Evolutionary conservation across 2,888 invertebrate genomes (phyloP), one percentile per base, ranked within the genome.

Genomic region (Cerceris ruficornis): DNA sequence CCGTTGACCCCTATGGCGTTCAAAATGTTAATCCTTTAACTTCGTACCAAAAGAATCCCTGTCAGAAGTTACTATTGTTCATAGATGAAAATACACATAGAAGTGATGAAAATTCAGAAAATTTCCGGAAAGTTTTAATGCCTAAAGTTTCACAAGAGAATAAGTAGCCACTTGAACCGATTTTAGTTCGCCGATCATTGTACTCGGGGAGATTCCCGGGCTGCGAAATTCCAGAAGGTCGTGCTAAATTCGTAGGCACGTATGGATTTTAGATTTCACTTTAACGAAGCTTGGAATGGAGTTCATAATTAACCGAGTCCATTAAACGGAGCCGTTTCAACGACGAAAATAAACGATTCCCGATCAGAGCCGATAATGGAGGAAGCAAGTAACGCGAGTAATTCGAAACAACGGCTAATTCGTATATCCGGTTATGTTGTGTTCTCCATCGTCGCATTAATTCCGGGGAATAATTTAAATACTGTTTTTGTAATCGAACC

Each of bases 311-410:
- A 50, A 62, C 46, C 50, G 50, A 39, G 13, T 49, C 62, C 50
- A 50, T 62, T 62, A 62, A 60, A 77, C 42, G 66, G 43, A 49
- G 42, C 7, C 50, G 67, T 62, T 70, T 62, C 58, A 42, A 28
- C 15, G 7, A n/a, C 28, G 41, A 43, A 52, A 52, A 70, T 65
- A 65, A 74, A 74, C 55, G 70, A 57, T 42, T 28, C 43, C 41
- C 64, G 73, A 75, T 83, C 71, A 68, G 57, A 17, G 8, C 8
- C 52, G 81, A 69, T 83, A 83, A 83, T 81, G 73, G 81, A 69
- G 71, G 70, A 81, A 83, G 61, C 78, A 64, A 72, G 67, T 81
- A 74, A 28, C 54, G 57, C 59, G 73, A 28, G 52, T 69, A 70
- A 77, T 80, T 68, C 50, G 66, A 70, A 8, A 28, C 49, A 57